Evolutionary conservation across 2,888 invertebrate species (phyloP), one percentile per base, ranked within the genome.

Genomic region (Cheilosia scutellata): DNA sequence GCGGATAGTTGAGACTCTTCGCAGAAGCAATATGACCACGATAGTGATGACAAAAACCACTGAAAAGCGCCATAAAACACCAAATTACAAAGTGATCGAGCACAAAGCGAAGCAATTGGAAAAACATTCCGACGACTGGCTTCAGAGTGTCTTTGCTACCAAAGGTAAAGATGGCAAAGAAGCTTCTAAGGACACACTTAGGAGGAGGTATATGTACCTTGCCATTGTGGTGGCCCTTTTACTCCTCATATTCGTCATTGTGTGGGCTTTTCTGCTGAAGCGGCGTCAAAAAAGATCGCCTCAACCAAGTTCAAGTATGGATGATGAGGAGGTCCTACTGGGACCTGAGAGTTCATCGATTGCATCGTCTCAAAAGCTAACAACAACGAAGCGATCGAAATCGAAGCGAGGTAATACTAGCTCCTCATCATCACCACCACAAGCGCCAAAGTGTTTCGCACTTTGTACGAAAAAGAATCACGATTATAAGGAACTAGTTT

Each of bases 1-100:
- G 13, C 89, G 91, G 77, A 88, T 92, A 53, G 80, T 89, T 6
- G 90, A 91, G 79, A 88, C 89, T 13, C 60, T 91, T 25, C 89
- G 44, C 44, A 70, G 16, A 42, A 75, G 55, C 25, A 70, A 16
- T 13, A 70, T 4, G 2, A 29, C 57, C 20, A 27, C 16, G 11
- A 13, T 72, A 2, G n/a, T 58, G 2, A 5, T 49, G 13, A 0
- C 65, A 0, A 74, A 58, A 47, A 44, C 20, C 4, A 31, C 51
- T 16, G 7, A 58, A 51, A 79, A 78, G 31, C 63, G 74, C 20
- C 51, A 66, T 0, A 75, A 53, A n/a, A 57, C 65, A 6, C 37
- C 62, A 6, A 51, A 29, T 40, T 80, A 25, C 16, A 57, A 58
- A 7, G 1, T 31, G 7, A 58, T 76, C 0, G 68, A 74, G 33